phyloP scores from a whole-genome alignment of 1,140 invertebrate species.

The Sycobia sp. region DNA sequence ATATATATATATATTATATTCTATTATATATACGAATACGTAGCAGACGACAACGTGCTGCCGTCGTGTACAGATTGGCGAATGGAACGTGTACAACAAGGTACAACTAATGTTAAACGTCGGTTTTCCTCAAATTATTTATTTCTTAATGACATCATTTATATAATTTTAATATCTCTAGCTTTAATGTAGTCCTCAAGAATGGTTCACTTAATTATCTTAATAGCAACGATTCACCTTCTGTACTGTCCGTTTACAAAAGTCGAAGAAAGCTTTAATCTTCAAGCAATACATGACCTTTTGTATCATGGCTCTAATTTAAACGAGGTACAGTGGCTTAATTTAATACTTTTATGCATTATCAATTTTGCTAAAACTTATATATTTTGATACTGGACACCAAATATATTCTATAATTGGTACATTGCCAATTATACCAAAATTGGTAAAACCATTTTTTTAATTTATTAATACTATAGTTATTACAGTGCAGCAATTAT shows the following conservation, averaged over 20 bases:
- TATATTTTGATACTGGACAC: too few relatives aligned
- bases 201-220: constrained; percentile 60
- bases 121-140: too few relatives aligned
- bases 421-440: too few relatives aligned
- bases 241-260: constrained; percentile 95
- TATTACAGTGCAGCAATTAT: not conserved
- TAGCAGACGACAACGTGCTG: constrained; percentile 23
- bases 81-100: not conserved
- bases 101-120: too few relatives aligned
- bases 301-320: constrained; percentile 87
- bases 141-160: too few relatives aligned
- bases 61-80: constrained; percentile 8
- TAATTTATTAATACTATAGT: not conserved
- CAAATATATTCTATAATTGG: not conserved
- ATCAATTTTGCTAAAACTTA: too few relatives aligned
- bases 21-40: not conserved
- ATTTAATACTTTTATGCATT: constrained; percentile 22
- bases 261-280: constrained; percentile 99
- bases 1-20: too few relatives aligned
- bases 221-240: constrained; percentile 77
- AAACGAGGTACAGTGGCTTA: constrained; percentile 70
- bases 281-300: constrained; percentile 97
- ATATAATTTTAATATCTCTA: not conserved
- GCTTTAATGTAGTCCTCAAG: not conserved
- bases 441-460: not conserved